Evolutionary conservation across 1,140 invertebrate genomes (phyloP).

Genomic region (Anoplolepis gracilipes): DNA sequence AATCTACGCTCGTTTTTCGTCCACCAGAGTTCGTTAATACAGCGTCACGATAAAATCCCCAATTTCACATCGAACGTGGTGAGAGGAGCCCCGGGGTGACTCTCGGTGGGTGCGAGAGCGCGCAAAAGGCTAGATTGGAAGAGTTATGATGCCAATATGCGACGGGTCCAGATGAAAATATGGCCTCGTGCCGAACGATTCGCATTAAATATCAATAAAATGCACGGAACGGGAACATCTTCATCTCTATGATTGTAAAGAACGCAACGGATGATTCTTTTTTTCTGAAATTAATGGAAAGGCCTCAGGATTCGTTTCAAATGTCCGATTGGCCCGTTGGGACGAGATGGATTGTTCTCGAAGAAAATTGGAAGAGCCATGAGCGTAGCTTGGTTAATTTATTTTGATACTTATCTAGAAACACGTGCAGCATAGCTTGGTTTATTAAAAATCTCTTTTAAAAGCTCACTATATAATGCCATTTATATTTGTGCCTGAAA

Average conservation of each 20-base stretch:
- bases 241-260: conserved; percentile 30
- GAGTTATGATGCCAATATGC: conserved; percentile 68
- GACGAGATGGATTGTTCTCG: conserved; percentile 31
- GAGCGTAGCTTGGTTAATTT: conserved; percentile 6
- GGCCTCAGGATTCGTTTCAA: conserved; percentile 29
- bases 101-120: not conserved
- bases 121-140: conserved; percentile 60
- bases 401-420: conserved; percentile 48
- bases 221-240: conserved; percentile 21
- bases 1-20: conserved; percentile 70
- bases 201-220: conserved; percentile 72
- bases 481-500: not conserved
- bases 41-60: conserved; percentile 75
- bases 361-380: not conserved
- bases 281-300: conserved; percentile 30
- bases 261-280: conserved; percentile 28
- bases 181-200: conserved; percentile 21
- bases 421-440: not conserved
- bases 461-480: not conserved
- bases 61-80: conserved; percentile 66
- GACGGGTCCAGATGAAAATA: conserved; percentile 40
- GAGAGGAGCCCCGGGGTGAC: not conserved
- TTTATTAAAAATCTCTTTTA: not conserved
- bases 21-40: conserved; percentile 72
- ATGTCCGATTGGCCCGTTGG: not conserved